Evolutionary conservation across 1,140 invertebrate genomes (phyloP).

Genomic region (Magallana gigas): DNA sequence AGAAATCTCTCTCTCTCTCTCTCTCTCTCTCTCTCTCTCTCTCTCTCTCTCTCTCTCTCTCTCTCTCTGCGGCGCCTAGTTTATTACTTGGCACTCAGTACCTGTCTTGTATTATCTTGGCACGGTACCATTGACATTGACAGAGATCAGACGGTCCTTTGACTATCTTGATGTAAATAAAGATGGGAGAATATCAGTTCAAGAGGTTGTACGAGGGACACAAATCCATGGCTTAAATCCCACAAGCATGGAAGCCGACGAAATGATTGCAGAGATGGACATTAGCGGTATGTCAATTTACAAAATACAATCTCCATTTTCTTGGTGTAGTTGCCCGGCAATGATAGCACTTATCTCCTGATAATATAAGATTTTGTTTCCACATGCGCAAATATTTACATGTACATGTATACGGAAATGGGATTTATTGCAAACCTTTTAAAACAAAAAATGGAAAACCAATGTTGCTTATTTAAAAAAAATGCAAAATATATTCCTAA

Average conservation of each 20-base stretch:
- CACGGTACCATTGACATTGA: background rate
- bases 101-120: background rate
- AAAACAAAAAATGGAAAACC: background rate
- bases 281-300: slow-evolving; percentile 2
- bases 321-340: too few relatives aligned
- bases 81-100: background rate
- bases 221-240: slow-evolving; percentile 31
- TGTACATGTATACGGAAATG: too few relatives aligned
- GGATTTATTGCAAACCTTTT: background rate
- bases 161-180: slow-evolving; percentile 38
- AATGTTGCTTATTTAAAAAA: background rate
- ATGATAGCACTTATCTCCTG: too few relatives aligned
- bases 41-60: slow-evolving; percentile 28
- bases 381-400: too few relatives aligned
- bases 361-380: too few relatives aligned
- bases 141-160: slow-evolving; percentile 49
- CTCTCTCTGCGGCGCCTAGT: background rate
- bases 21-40: slow-evolving; percentile 27
- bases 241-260: slow-evolving; percentile 22
- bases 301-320: too few relatives aligned
- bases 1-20: slow-evolving; percentile 11
- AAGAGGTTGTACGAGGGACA: slow-evolving; percentile 35
- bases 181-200: slow-evolving; percentile 26
- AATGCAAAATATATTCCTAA: background rate
- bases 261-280: slow-evolving; percentile 39